Evolutionary conservation across 2,888 invertebrate species (phyloP).

Genomic region (Conistra vaccinii): DNA sequence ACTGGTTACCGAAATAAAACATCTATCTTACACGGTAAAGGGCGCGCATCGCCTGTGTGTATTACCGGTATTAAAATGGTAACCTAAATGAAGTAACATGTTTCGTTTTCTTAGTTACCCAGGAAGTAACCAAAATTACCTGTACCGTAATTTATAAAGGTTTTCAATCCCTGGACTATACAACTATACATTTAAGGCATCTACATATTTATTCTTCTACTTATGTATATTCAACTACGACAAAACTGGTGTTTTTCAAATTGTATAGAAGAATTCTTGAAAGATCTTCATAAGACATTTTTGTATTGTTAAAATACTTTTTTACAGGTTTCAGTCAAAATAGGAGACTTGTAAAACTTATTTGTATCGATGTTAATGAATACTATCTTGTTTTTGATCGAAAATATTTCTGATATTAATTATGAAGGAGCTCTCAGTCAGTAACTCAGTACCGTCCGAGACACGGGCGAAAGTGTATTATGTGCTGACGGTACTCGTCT

Average conservation of each 20-base stretch:
- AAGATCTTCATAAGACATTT: constrained; percentile 48
- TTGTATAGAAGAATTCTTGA: constrained; percentile 57
- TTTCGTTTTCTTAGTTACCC: too few relatives aligned
- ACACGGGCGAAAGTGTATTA: neutral
- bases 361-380: neutral
- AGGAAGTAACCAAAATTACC: too few relatives aligned
- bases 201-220: constrained; percentile 36
- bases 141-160: too few relatives aligned
- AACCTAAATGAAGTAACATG: too few relatives aligned
- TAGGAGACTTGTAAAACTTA: neutral
- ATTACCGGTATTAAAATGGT: too few relatives aligned
- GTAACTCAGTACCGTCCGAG: neutral
- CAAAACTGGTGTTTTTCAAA: constrained; percentile 50
- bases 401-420: constrained; percentile 12
- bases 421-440: too few relatives aligned
- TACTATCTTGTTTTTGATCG: neutral
- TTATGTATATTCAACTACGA: constrained; percentile 19
- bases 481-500: too few relatives aligned
- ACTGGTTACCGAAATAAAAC: too few relatives aligned
- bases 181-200: constrained; percentile 50
- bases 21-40: too few relatives aligned
- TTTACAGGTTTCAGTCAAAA: constrained; percentile 14
- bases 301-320: neutral
- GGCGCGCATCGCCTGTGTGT: too few relatives aligned
- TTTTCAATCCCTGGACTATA: neutral